Evolutionary conservation across 2,888 invertebrate genomes (phyloP).

Genomic region (Adineta ricciae): DNA sequence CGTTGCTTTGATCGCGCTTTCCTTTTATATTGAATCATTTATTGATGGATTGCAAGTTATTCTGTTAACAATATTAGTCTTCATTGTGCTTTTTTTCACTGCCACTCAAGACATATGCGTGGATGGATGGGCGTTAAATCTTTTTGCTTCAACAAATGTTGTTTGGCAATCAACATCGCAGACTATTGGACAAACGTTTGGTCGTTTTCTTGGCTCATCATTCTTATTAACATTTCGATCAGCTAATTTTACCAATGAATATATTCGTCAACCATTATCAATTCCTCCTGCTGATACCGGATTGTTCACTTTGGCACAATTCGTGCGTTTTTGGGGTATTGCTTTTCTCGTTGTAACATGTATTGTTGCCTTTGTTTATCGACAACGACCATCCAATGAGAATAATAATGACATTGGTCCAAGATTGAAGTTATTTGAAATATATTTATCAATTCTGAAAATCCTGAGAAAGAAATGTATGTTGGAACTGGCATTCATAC

Average conservation of each 20-base stretch:
- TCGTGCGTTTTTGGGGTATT: slow-evolving; percentile 89
- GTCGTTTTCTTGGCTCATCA: background rate
- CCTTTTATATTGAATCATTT: slow-evolving; percentile 44
- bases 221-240: background rate
- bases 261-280: background rate
- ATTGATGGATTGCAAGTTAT: background rate
- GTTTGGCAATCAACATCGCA: slow-evolving; percentile 2
- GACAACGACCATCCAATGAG: slow-evolving; percentile 53
- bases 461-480: background rate
- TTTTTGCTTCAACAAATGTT: background rate
- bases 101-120: slow-evolving; percentile 83
- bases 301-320: slow-evolving; percentile 47
- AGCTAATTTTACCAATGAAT: background rate
- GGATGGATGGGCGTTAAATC: background rate
- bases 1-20: slow-evolving; percentile 68
- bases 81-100: slow-evolving; percentile 82
- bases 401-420: background rate
- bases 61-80: slow-evolving; percentile 71
- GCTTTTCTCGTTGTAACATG: slow-evolving; percentile 80
- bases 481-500: background rate
- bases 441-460: background rate
- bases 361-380: slow-evolving; percentile 72
- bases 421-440: background rate
- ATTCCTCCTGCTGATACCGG: background rate
- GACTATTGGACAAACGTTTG: background rate